Base-by-base conservation (phyloP, 1,140 invertebrate genomes). In the Habropoda laboriosa region DNA sequence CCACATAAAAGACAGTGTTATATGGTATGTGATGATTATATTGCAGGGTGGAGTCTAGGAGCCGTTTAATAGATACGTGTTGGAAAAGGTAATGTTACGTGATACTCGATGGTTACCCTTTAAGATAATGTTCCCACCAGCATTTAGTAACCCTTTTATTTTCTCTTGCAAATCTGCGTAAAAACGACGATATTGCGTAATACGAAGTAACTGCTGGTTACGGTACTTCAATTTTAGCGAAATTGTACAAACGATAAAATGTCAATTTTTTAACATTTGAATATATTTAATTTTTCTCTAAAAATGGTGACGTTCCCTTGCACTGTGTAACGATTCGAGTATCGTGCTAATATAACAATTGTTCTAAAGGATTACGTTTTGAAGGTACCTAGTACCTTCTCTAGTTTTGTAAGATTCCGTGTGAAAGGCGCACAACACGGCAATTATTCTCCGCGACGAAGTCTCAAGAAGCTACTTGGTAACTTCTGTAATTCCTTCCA, bases 401-500 rank as follows among this genome's bases (percentile, higher is more conserved):
- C 7, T 38, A 18, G 60, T 40, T 24, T 61, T 40, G n/a, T 61
- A 40, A 61, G 60, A 24, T 61, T 38, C 32, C 16, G n/a, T 61
- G 60, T 61, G 60, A 61, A 61, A 61, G 60, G 60, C 60, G 27
- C n/a, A n/a, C 21, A 16, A 61, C 5, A 24, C n/a, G 21, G 35
- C 24, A 24, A 61, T 61, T 38, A 16, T 61, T 61, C 35, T 10
- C 4, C 12, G 2, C 16, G 60, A 38, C 38, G 35, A 12, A 32
- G 35, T 40, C n/a, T 57, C 30, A n/a, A 32, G 55, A 57, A 57
- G 55, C 24, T 32, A 57, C 32, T 61, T 24, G 10, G 32, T 61
- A n/a, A 32, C 60, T 61, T 61, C 60, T 61, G 60, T 61, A 40
- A 40, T 16, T 61, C 35, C 24, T 24, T n/a, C 21, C 24, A 32